Conservation (phyloP, 2,113 vertebrate genomes). For the Bubo blakistoni region DNA sequence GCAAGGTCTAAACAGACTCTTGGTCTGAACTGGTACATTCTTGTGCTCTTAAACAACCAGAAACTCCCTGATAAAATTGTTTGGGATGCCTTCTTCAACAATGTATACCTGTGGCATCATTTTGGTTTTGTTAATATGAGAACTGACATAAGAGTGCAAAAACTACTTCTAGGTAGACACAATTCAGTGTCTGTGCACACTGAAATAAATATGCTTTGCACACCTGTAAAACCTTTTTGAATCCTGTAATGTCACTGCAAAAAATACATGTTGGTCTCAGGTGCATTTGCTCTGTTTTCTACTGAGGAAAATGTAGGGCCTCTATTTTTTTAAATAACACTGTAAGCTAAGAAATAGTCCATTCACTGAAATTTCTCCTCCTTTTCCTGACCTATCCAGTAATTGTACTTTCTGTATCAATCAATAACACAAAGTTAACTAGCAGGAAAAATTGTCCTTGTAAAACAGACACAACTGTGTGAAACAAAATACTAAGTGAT, state of each 20-base stretch:
- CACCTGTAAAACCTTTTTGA: not conserved
- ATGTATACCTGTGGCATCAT: not conserved
- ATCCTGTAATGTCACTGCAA: not conserved
- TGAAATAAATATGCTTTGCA: not conserved
- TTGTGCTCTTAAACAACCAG: not conserved
- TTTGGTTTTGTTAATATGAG: not conserved
- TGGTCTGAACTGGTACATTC: not conserved
- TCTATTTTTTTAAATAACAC: not conserved
- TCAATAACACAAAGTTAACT: not conserved
- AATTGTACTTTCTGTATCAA: not conserved
- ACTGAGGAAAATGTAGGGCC: not conserved
- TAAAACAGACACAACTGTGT: not conserved
- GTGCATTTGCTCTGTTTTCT: not conserved
- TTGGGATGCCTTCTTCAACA: not conserved
- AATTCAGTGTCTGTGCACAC: not conserved
- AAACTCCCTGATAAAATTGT: not conserved
- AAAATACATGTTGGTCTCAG: not conserved
- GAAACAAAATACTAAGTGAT: not conserved
- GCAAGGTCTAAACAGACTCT: not conserved
- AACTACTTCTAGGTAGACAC: not conserved
- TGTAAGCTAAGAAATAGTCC: not conserved
- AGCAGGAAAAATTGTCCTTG: not conserved
- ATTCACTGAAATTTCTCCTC: not conserved
- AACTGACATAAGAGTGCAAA: not conserved
- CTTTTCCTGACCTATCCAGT: not conserved